Evolutionary conservation across 1,140 invertebrate genomes (phyloP).

Genomic region (Drosophila eugracilis): DNA sequence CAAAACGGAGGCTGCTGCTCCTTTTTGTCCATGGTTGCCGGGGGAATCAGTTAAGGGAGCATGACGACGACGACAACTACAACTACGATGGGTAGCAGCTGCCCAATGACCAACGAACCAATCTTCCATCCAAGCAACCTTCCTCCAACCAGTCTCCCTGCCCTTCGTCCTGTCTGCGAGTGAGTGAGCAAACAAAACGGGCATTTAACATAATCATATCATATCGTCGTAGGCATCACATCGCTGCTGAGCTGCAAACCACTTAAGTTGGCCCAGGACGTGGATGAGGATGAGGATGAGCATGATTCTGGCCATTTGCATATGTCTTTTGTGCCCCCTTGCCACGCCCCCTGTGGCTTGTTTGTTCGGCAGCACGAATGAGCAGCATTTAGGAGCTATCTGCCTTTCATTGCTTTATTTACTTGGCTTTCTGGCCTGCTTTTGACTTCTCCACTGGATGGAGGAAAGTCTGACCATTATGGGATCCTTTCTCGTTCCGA

Average conservation of each 20-base stretch:
- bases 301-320: slow-evolving; percentile 75
- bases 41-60: slow-evolving; percentile 78
- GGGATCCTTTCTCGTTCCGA: not conserved
- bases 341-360: slow-evolving; percentile 17
- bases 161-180: slow-evolving; percentile 37
- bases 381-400: slow-evolving; percentile 72
- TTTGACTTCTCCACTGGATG: slow-evolving; percentile 50
- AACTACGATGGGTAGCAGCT: slow-evolving; percentile 39
- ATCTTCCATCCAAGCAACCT: not conserved
- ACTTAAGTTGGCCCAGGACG: slow-evolving; percentile 71
- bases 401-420: slow-evolving; percentile 73
- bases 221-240: slow-evolving; percentile 78
- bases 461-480: slow-evolving; percentile 6
- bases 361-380: slow-evolving; percentile 60
- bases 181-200: slow-evolving; percentile 76
- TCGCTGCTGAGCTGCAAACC: slow-evolving; percentile 68
- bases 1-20: slow-evolving; percentile 62
- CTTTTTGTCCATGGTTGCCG: slow-evolving; percentile 69
- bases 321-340: slow-evolving; percentile 56
- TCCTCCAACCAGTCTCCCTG: slow-evolving; percentile 13
- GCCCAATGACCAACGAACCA: slow-evolving; percentile 71
- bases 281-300: slow-evolving; percentile 36
- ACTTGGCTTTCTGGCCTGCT: slow-evolving; percentile 51
- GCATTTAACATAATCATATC: slow-evolving; percentile 83
- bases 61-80: slow-evolving; percentile 68